Percentiles rank a stretch among this genome's conserved stretches.
Conservation (phyloP, 2,113 vertebrate species). For the Varanus salvator region DNA sequence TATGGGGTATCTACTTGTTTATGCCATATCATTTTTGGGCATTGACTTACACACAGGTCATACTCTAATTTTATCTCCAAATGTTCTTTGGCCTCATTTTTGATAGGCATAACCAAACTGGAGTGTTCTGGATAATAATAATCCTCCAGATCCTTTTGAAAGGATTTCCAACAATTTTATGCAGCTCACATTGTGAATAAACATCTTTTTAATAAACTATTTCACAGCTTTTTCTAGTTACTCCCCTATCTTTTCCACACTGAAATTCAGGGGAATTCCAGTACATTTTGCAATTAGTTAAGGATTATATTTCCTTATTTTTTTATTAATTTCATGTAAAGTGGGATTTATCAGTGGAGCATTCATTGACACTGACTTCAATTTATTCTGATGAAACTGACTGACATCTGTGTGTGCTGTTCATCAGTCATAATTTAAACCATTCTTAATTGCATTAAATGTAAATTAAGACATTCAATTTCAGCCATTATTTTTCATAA, state of each 20-base stretch:
- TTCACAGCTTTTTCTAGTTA: slow-evolving; percentile 62
- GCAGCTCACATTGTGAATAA: slow-evolving; percentile 45
- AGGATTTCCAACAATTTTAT: slow-evolving; percentile 33
- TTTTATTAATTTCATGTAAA: slow-evolving; percentile 93
- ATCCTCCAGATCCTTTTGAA: slow-evolving; percentile 38
- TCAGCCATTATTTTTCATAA: slow-evolving; percentile 99
- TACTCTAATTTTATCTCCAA: background rate
- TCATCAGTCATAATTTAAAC: slow-evolving; percentile 98
- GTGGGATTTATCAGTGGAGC: slow-evolving; percentile 86
- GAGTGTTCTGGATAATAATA: slow-evolving; percentile 22
- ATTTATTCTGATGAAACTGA: slow-evolving; percentile 92
- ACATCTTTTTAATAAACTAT: slow-evolving; percentile 34
- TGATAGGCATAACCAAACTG: background rate
- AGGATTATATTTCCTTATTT: slow-evolving; percentile 91
- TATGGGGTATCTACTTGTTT: background rate
- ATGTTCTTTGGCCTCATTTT: background rate
- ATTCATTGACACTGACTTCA: slow-evolving; percentile 86
- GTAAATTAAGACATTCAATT: slow-evolving; percentile 99
- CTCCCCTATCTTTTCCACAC: background rate
- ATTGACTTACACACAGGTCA: no score
- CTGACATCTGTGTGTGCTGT: slow-evolving; percentile 92
- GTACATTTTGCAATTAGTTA: slow-evolving; percentile 86
- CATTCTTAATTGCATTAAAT: slow-evolving; percentile 99
- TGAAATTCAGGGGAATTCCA: slow-evolving; percentile 84
- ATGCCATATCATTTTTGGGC: background rate